Evolutionary conservation across 2,888 invertebrate genomes (phyloP).

Genomic region (Muschampia plurimacula): DNA sequence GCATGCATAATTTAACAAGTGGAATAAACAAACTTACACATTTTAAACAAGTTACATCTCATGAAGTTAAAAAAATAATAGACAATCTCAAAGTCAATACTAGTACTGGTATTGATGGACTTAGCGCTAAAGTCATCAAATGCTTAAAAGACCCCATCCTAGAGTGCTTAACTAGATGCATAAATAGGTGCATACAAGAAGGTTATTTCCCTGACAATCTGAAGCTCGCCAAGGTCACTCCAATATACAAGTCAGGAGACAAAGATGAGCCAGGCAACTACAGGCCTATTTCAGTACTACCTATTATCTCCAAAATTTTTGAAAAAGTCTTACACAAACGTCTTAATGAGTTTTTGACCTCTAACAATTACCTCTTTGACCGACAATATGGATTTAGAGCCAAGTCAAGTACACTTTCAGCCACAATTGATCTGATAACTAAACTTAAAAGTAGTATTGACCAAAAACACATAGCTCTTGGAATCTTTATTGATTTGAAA

Average conservation of each 20-base stretch:
- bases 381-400: neutral
- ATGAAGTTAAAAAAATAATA: neutral
- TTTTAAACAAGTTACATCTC: neutral
- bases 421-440: neutral
- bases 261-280: neutral
- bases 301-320: neutral
- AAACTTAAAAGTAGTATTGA: neutral
- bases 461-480: neutral
- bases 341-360: neutral
- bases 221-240: neutral
- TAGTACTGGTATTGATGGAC: neutral
- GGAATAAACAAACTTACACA: neutral
- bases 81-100: neutral
- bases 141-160: neutral
- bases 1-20: neutral
- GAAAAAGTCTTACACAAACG: neutral
- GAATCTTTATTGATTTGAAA: neutral
- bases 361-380: neutral
- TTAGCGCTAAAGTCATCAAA: neutral
- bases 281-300: neutral
- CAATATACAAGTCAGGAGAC: conserved; percentile 4
- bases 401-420: neutral
- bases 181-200: conserved; percentile 1
- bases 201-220: neutral
- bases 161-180: neutral